These are phyloP conservation scores for Andrena bucephala DNA, from an alignment of 2,888 invertebrate species.

Conservation along the genomic window DNA sequence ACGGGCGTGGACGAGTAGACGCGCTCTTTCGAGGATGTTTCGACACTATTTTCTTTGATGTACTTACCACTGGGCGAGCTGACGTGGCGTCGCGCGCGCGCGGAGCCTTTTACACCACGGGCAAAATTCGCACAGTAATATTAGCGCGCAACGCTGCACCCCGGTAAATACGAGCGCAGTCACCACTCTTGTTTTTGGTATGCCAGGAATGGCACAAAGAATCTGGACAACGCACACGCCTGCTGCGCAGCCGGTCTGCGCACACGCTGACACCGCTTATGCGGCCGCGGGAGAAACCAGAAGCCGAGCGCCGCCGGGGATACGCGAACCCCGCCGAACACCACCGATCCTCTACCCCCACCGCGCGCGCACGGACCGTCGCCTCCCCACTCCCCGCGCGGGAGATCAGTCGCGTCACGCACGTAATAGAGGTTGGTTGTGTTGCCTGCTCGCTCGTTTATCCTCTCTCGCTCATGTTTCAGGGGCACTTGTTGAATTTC, in stretches of 20 bases:
- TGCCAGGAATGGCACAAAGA: constrained; percentile 99
- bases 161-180: constrained; percentile 85
- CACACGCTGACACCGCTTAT: constrained; percentile 90
- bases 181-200: constrained; percentile 90
- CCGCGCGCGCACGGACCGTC: constrained; percentile 2
- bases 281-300: constrained; percentile 86
- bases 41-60: constrained; percentile 81
- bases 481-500: constrained; percentile 82
- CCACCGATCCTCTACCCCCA: constrained; percentile 37
- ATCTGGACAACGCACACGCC: constrained; percentile 97
- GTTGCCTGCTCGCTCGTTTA: constrained; percentile 51
- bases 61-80: constrained; percentile 91
- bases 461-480: constrained; percentile 60
- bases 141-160: constrained; percentile 78
- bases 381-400: constrained; percentile 47
- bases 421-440: constrained; percentile 74
- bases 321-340: constrained; percentile 64
- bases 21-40: constrained; percentile 66
- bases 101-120: constrained; percentile 72
- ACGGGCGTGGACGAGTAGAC: constrained; percentile 74
- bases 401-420: constrained; percentile 76
- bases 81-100: constrained; percentile 80
- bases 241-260: constrained; percentile 93
- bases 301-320: constrained; percentile 77
- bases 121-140: constrained; percentile 83